These are phyloP conservation scores for Actinernus sp. DNA, from an alignment of 92 coral and sea anemone species.

Conservation along the genomic window DNA sequence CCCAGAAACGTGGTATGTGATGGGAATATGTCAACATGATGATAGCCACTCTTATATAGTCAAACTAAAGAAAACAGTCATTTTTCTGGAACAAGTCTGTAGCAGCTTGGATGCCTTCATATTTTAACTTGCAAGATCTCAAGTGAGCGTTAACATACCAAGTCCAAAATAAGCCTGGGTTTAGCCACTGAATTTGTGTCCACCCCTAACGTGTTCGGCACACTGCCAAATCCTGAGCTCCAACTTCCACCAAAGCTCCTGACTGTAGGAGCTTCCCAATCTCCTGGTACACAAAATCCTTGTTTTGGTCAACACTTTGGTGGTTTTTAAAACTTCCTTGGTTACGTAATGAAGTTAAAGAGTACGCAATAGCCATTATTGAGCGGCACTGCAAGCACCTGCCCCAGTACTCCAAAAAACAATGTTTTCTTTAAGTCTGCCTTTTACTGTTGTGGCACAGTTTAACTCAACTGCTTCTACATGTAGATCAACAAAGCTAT, in stretches of 20 bases:
- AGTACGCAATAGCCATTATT: no score
- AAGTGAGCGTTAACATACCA: conserved; percentile 54
- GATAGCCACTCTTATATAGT: conserved; percentile 56
- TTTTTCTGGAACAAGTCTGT: conserved; percentile 29
- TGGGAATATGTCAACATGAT: conserved; percentile 29
- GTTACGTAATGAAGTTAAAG: no score
- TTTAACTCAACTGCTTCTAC: conserved; percentile 27
- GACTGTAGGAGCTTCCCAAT: conserved; percentile 46
- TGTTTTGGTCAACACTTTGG: conserved; percentile 1
- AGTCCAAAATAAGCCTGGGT: conserved; percentile 37
- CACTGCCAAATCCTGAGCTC: conserved; percentile 17
- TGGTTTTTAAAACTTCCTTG: no score
- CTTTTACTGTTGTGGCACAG: conserved; percentile 29
- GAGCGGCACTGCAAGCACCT: no score
- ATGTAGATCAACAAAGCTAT: no score
- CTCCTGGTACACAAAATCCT: conserved; percentile 47
- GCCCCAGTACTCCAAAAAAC: no score
- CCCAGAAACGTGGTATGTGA: conserved; percentile 23
- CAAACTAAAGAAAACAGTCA: conserved; percentile 59
- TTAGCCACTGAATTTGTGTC: conserved; percentile 25
- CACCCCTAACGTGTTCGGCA: conserved; percentile 57
- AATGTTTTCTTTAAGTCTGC: conserved; percentile 47
- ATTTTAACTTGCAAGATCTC: conserved; percentile 39
- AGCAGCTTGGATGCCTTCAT: conserved; percentile 55
- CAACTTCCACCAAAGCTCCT: conserved; percentile 50